Evolutionary conservation across 2,797 vertebrate species (phyloP), one percentile per base, ranked within the genome.

Genomic region (Bovichtus variegatus): DNA sequence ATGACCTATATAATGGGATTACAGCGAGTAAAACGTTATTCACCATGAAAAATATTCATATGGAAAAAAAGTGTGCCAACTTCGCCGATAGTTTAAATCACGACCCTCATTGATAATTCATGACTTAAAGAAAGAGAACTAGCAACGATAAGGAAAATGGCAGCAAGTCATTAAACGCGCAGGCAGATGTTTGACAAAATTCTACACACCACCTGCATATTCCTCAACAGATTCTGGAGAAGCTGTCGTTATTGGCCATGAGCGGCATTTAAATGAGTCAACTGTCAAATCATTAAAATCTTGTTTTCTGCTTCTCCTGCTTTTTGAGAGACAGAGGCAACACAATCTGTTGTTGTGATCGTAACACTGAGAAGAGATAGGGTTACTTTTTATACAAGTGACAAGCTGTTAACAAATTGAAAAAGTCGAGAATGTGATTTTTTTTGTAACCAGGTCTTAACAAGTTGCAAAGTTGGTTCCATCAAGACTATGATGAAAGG

Each of bases 201-300:
- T 60, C 47, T 66, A 29, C 43, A 46, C 50, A 68, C 13, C 79
- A 80, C 27, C 73, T 85, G 78, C 64, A 31, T 62, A 12, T 74
- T 60, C 29, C 38, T 72, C 61, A 49, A 51, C 67, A 66, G 41
- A 21, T 50, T 61, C n/a, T 40, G 67, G 57, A 59, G 69, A 61
- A 49, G 41, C 74, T 53, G 70, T 15, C 18, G 7, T 61, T 47
- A 44, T 29, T 27, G 68, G 34, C 74, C 53, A 65, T 46, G 73
- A 87, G 53, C 65, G 74, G 72, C 80, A 75, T 87, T 80, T 69
- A 78, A 85, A 83, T 71, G 74, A 87, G 71, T 82, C 71, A 76
- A 76, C 86, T 85, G 79, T 83, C 79, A 88, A 78, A 86, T 83
- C 75, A 87, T 90, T 81, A 87, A 82, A 80, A 78, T 81, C 63